Base-by-base conservation (phyloP, 2,797 vertebrate species). In the Etheostoma perlongum region DNA sequence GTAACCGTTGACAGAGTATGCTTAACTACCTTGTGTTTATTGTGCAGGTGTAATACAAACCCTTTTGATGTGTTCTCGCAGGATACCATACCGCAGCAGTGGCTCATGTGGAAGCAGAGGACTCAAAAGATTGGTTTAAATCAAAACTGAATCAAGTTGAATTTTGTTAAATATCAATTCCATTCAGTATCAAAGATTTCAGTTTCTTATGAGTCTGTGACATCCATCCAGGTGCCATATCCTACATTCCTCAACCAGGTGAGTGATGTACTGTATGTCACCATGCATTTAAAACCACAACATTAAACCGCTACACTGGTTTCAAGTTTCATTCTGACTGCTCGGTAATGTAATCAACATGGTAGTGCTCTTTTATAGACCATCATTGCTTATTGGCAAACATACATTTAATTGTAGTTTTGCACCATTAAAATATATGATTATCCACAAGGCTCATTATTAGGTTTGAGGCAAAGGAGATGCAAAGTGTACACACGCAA, bases 41-140 rank as follows among this genome's bases (percentile, higher is more conserved):
- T 66, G 12, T 46, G 51, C n/a, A 30, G 23, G 13, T 49, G 14
- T 53, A 21, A 57, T 9, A 3, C 10, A 72, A 19, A 52, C 18
- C 46, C 21, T 46, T 47, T 33, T 16, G 48, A 5, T 83, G 42
- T 77, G 13, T 62, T 76, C 44, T 77, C 81, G 57, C 85, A 96
- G 95, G 93, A 95, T 55, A 89, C 76, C 49, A 92, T 96, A 58
- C 95, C 94, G 0, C 92, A 92, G 67, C 91, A 95, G 87, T 96
- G 95, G 95, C 94, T 96, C 23, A 71, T 92, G 62, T 95, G 94
- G 94, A 96, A 96, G 84, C 95, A 96, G 85, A 94, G 80, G 84
- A 93, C 88, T 67, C 92, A 95, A 72, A 94, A 94, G 68, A 95
- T 94, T 30, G 95, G 95, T 95, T 65, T 47, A 30, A 33, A 71